These are phyloP conservation scores for Isichthys henryi DNA, from an alignment of 2,113 vertebrate genomes.

Conservation along the genomic window DNA sequence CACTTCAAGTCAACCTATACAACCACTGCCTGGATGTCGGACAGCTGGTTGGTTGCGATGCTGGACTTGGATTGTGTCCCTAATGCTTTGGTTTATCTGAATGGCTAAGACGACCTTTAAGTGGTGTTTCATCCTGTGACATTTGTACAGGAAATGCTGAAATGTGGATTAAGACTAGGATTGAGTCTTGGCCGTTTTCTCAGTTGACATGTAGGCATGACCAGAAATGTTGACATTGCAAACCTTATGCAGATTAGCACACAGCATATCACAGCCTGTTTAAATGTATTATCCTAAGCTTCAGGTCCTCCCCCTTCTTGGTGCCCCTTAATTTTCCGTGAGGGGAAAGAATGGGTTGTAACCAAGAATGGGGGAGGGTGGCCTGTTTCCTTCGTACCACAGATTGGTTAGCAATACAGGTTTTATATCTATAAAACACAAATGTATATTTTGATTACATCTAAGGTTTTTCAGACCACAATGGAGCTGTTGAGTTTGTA, in stretches of 20 bases:
- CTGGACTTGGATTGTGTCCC: neutral
- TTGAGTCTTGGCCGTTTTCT: neutral
- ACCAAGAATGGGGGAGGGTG: conserved; percentile 31
- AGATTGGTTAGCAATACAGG: conserved; percentile 39
- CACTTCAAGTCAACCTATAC: neutral
- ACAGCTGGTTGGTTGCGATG: neutral
- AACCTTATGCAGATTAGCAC: conserved; percentile 28
- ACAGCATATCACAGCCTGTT: conserved; percentile 24
- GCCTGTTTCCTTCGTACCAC: conserved; percentile 57
- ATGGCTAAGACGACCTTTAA: neutral
- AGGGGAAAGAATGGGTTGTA: neutral
- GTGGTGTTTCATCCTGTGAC: neutral
- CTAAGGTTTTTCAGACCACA: conserved; percentile 31
- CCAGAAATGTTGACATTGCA: neutral
- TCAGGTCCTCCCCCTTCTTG: neutral
- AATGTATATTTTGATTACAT: conserved; percentile 60
- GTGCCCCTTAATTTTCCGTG: neutral
- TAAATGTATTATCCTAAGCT: conserved; percentile 21
- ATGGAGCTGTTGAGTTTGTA: conserved; percentile 45
- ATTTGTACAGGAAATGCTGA: neutral
- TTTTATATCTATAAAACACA: conserved; percentile 57
- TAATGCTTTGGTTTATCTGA: neutral
- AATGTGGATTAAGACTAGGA: neutral
- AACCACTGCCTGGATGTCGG: neutral
- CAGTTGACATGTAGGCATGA: neutral